Conservation (phyloP, 2,888 invertebrate genomes). For the Caenorhabditis plicata region DNA sequence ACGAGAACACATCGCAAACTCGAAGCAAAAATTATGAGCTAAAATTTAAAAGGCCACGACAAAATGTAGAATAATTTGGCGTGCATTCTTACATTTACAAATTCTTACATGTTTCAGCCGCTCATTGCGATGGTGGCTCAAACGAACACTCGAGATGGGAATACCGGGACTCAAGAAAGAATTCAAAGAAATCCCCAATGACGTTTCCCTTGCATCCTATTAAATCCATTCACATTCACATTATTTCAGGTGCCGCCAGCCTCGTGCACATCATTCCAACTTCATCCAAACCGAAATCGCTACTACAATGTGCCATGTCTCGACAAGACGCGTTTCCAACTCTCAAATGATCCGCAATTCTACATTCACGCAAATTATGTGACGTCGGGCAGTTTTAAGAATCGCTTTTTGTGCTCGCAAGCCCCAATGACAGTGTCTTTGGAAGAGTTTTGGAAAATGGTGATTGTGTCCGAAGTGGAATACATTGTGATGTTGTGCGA, state of each 20-base stretch:
- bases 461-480: neutral
- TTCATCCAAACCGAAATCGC: neutral
- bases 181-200: neutral
- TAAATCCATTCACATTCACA: no score
- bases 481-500: constrained; percentile 4
- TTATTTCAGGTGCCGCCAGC: neutral
- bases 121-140: no score
- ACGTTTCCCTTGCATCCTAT: no score
- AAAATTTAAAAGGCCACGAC: no score
- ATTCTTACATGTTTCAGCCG: no score
- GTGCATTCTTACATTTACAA: no score
- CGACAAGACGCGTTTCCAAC: neutral
- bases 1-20: no score
- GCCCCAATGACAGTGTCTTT: neutral
- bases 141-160: neutral
- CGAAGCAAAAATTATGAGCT: no score
- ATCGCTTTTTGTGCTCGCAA: constrained; percentile 2
- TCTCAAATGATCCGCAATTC: neutral
- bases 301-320: neutral
- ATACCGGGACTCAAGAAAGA: neutral
- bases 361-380: constrained; percentile 3
- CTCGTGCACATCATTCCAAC: neutral
- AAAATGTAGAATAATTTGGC: no score
- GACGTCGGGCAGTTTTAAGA: neutral
- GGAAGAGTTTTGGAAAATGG: constrained; percentile 3